Evolutionary conservation across 2,888 invertebrate species (phyloP).

Genomic region (Operophtera brumata): DNA sequence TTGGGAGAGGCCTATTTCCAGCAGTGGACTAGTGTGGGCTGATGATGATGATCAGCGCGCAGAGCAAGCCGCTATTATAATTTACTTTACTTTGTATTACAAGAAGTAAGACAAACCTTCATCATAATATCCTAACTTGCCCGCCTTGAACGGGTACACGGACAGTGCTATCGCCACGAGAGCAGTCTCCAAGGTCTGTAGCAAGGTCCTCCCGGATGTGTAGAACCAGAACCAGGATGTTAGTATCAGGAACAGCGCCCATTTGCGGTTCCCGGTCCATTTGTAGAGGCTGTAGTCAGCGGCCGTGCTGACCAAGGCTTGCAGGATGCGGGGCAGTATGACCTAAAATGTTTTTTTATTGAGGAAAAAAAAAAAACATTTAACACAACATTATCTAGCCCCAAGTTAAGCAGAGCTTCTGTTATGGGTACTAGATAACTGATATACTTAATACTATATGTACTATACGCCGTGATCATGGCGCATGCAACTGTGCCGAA

Average conservation of each 20-base stretch:
- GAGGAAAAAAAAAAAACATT: too few species aligned
- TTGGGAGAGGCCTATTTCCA: too few species aligned
- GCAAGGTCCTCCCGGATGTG: conserved; percentile 91
- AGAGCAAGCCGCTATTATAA: too few species aligned
- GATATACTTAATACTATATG: too few species aligned
- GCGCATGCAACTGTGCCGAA: too few species aligned
- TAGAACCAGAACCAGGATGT: conserved; percentile 97
- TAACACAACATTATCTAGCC: too few species aligned
- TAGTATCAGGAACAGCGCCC: conserved; percentile 87
- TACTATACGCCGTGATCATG: too few species aligned
- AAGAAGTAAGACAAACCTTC: conserved; percentile 45
- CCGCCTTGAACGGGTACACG: conserved; percentile 84
- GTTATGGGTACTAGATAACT: too few species aligned
- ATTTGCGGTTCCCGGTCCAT: conserved; percentile 87
- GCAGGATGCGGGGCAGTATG: conserved; percentile 88
- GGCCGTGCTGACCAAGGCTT: conserved; percentile 88
- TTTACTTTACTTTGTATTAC: too few species aligned
- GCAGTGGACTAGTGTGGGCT: too few species aligned
- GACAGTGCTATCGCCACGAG: conserved; percentile 90
- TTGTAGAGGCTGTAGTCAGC: conserved; percentile 87
- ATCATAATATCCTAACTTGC: conserved; percentile 63
- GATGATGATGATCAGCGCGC: too few species aligned
- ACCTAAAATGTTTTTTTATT: conserved; percentile 66
- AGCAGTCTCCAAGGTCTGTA: conserved; percentile 92
- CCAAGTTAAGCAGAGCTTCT: too few species aligned